Evolutionary conservation across 2,113 vertebrate species (phyloP).

Genomic region (Actenoides hombroni): DNA sequence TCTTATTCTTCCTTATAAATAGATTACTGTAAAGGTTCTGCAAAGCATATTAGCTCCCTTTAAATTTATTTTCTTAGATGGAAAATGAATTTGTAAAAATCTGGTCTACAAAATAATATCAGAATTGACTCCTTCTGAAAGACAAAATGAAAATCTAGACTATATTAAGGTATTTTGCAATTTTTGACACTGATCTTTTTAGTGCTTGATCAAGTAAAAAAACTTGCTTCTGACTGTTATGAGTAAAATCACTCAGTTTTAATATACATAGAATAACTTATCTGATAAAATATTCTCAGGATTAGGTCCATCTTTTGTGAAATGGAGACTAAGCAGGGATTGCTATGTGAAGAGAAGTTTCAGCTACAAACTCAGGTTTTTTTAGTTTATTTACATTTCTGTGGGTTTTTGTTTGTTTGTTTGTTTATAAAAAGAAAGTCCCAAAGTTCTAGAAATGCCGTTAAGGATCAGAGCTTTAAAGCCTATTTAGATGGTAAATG

Average conservation of each 20-base stretch:
- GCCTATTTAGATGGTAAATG: slow-evolving; percentile 41
- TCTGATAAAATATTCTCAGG: background rate
- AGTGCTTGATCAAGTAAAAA: background rate
- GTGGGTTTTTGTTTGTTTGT: background rate
- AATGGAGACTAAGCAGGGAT: background rate
- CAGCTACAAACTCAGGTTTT: background rate
- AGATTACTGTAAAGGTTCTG: background rate
- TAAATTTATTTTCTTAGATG: slow-evolving; percentile 31
- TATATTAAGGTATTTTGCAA: background rate
- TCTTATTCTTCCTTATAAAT: slow-evolving; percentile 33
- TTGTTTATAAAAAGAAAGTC: background rate
- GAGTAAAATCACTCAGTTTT: background rate
- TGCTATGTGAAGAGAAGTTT: background rate
- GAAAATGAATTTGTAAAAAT: slow-evolving; percentile 53
- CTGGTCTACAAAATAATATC: slow-evolving; percentile 17
- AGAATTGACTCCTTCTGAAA: slow-evolving; percentile 12
- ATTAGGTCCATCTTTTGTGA: background rate
- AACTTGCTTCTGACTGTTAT: background rate
- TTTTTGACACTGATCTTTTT: background rate
- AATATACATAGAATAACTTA: background rate
- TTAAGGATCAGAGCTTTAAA: slow-evolving; percentile 9
- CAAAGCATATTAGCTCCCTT: slow-evolving; percentile 3
- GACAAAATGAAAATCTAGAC: slow-evolving; percentile 15
- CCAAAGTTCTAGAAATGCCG: background rate
- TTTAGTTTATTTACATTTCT: too few species aligned